Conservation (phyloP, 2,888 invertebrate species). For the Arge pagana region DNA sequence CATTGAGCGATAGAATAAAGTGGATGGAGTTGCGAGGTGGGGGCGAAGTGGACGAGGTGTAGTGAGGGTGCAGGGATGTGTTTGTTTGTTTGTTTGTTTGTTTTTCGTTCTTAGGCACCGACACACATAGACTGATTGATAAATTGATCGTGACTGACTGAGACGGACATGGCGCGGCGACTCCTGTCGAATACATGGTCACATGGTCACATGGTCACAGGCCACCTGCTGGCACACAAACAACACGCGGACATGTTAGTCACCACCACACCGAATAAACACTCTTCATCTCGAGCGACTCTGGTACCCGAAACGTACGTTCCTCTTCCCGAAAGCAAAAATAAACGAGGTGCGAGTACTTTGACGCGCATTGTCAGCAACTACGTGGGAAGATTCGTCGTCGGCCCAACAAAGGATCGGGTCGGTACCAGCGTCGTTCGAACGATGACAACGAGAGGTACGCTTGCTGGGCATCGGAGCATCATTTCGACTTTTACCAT, state of each 20-base stretch:
- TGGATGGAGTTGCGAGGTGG: slow-evolving; percentile 19
- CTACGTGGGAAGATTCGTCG: neutral
- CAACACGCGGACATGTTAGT: slow-evolving; percentile 59
- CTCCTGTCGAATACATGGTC: slow-evolving; percentile 53
- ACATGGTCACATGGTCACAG: slow-evolving; percentile 59
- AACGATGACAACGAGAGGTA: slow-evolving; percentile 10
- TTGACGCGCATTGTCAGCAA: neutral
- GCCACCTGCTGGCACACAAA: slow-evolving; percentile 60
- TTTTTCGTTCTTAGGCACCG: slow-evolving; percentile 41
- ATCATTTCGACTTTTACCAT: neutral
- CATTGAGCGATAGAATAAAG: slow-evolving; percentile 1
- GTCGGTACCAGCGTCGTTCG: neutral
- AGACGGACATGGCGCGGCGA: slow-evolving; percentile 59
- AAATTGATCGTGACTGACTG: slow-evolving; percentile 45
- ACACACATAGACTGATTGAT: slow-evolving; percentile 47
- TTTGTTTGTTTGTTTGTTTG: slow-evolving; percentile 21
- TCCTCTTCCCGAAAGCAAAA: neutral
- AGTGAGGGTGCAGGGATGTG: neutral
- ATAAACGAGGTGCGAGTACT: neutral
- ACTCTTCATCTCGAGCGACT: slow-evolving; percentile 10
- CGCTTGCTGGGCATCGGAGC: slow-evolving; percentile 1
- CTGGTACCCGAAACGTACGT: neutral
- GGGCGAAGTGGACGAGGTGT: slow-evolving; percentile 20
- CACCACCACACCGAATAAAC: slow-evolving; percentile 54
- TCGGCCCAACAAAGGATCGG: slow-evolving; percentile 5